Conservation (phyloP, 2,888 invertebrate species). For the Eulithis testata region DNA sequence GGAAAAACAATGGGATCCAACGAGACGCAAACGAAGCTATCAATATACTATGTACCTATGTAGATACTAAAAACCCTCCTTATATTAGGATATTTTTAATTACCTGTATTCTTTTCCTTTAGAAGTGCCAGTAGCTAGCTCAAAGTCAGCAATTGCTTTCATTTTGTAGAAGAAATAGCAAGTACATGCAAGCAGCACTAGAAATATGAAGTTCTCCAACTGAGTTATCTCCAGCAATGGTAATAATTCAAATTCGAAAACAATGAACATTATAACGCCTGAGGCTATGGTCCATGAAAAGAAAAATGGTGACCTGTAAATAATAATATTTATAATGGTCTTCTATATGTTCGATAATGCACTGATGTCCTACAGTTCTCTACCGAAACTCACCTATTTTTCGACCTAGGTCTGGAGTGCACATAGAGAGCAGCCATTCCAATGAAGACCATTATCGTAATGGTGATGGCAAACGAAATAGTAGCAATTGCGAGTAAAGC, state of each 20-base stretch:
- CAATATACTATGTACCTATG: too few relatives aligned
- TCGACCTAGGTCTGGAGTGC: conserved; percentile 72
- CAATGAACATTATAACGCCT: conserved; percentile 85
- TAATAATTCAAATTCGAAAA: conserved; percentile 89
- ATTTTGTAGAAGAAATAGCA: conserved; percentile 76
- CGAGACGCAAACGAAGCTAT: too few relatives aligned
- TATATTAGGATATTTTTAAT: neutral
- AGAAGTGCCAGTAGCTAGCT: conserved; percentile 69
- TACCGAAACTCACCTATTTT: conserved; percentile 63
- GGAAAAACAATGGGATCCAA: too few relatives aligned
- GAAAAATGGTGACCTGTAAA: conserved; percentile 89
- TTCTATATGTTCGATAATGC: too few relatives aligned
- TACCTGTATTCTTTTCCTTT: conserved; percentile 78
- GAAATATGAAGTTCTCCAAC: conserved; percentile 72
- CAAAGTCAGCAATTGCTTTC: conserved; percentile 73
- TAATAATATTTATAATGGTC: neutral
- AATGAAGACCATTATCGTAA: conserved; percentile 70
- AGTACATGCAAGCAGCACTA: conserved; percentile 65
- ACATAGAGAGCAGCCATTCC: conserved; percentile 76
- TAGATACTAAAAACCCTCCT: too few relatives aligned
- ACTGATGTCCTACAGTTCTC: too few relatives aligned
- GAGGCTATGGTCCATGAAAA: conserved; percentile 90
- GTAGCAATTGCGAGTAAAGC: conserved; percentile 66
- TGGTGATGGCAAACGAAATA: conserved; percentile 65
- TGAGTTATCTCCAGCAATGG: conserved; percentile 87